Conservation (phyloP, 2,888 invertebrate genomes). For the Tetropium fuscum region DNA sequence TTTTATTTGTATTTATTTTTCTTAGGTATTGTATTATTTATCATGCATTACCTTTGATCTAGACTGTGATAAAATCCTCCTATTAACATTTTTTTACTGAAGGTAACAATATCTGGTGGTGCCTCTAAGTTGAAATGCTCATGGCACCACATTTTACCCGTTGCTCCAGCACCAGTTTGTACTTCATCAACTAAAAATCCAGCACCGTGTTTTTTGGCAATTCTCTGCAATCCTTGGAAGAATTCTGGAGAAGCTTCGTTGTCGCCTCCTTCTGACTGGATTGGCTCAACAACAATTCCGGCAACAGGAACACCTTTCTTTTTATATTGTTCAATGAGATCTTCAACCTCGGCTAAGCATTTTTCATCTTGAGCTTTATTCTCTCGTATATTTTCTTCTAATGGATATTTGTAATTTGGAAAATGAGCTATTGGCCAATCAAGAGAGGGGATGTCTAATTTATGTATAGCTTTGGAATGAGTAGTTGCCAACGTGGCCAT, state of each 20-base stretch:
- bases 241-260: conserved; percentile 92
- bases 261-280: conserved; percentile 98
- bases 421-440: conserved; percentile 97
- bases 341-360: conserved; percentile 77
- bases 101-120: conserved; percentile 95
- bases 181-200: conserved; percentile 96
- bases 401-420: conserved; percentile 92
- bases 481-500: conserved; percentile 88
- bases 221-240: conserved; percentile 85
- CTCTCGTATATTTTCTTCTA: conserved; percentile 81
- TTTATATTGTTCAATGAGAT: conserved; percentile 79
- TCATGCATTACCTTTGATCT: conserved; percentile 81
- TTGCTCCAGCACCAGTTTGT: conserved; percentile 97
- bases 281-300: conserved; percentile 94
- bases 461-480: conserved; percentile 96
- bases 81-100: conserved; percentile 98
- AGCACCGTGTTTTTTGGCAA: conserved; percentile 82
- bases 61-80: conserved; percentile 92
- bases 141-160: conserved; percentile 99
- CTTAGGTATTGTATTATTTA: no score
- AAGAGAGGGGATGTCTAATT: conserved; percentile 93
- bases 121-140: conserved; percentile 89
- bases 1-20: no score
- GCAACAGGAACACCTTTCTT: conserved; percentile 84
- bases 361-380: conserved; percentile 87